Conservation (phyloP, 2,797 vertebrate species). For the Bucorvus abyssinicus region DNA sequence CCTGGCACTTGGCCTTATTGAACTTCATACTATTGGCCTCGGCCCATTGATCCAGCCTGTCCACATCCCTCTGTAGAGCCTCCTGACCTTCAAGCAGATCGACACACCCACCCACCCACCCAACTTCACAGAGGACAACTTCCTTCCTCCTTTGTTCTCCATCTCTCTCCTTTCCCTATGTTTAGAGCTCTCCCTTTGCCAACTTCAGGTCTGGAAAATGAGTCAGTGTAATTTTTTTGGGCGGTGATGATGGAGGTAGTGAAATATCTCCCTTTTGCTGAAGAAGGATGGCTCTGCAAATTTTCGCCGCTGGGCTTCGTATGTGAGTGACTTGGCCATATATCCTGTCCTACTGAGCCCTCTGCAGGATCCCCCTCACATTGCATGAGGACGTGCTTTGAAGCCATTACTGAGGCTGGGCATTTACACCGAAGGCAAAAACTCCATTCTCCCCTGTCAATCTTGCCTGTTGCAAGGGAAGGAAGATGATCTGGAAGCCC, state of each 20-base stretch:
- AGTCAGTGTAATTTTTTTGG: neutral
- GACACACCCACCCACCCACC: too few species aligned
- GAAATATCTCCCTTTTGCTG: neutral
- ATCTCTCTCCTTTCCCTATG: neutral
- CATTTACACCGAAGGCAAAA: neutral
- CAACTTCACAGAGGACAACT: neutral
- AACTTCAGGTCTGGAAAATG: neutral
- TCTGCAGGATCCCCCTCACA: slow-evolving; percentile 32
- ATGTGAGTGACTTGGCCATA: neutral
- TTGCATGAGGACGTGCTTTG: neutral
- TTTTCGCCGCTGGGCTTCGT: neutral
- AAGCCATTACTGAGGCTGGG: rapidly evolving
- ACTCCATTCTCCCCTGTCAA: neutral
- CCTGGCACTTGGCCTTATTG: too few species aligned
- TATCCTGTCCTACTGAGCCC: slow-evolving; percentile 32
- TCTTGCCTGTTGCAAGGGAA: neutral
- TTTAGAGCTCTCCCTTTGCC: neutral
- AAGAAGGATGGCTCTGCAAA: neutral
- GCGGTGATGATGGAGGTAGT: neutral
- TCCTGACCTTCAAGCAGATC: too few species aligned
- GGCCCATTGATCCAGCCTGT: too few species aligned
- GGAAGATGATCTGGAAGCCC: neutral
- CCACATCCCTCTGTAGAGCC: too few species aligned
- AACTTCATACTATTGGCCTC: too few species aligned
- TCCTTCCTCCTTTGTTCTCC: neutral